Evolutionary conservation across 2,888 invertebrate species (phyloP), one percentile per base, ranked within the genome.

Genomic region (Brachyptera risi): DNA sequence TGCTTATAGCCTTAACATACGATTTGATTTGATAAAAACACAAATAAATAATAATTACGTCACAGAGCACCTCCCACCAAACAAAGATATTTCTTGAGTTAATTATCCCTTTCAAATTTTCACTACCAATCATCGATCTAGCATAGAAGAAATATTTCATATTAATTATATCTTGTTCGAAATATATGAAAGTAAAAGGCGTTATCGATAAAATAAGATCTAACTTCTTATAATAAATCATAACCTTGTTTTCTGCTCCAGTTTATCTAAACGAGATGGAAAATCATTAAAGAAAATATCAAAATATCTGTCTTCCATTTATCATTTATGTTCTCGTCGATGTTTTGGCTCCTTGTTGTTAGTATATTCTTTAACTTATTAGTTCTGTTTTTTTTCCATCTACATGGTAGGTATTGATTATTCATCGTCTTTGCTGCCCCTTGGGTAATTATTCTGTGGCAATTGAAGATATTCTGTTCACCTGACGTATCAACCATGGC

Each of bases 71-170:
- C 54, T 13, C 54, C 54, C 37, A 23, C 19, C 54, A 23, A 54
- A 35, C 35, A 54, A 17, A 54, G 54, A 37, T 54, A 54, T 54
- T 44, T 35, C 35, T 54, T 21, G 13, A 17, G 19, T 13, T 54
- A 54, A 54, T 54, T 35, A 54, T 44, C 19, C 15, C 9, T 54
- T 54, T 17, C 35, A 27, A 54, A 54, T 2, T 21, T 37, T 54
- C 13, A 37, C 54, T 15, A 37, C 54, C 54, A 54, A 54, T 54
- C 54, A 37, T 37, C 35, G 35, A 54, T 35, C 54, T 54, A 19
- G 9, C 19, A n/a, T n/a, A 37, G 54, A 54, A 47, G n/a, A n/a
- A 21, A 47, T 47, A 42, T 44, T 17, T 44, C 21, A 44, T 44
- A 44, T 44, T 44, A n/a, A n/a, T n/a, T n/a, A n/a, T n/a, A n/a